phyloP scores from a whole-genome alignment of 2,113 vertebrate genomes.

The Struthidea cinerea region DNA sequence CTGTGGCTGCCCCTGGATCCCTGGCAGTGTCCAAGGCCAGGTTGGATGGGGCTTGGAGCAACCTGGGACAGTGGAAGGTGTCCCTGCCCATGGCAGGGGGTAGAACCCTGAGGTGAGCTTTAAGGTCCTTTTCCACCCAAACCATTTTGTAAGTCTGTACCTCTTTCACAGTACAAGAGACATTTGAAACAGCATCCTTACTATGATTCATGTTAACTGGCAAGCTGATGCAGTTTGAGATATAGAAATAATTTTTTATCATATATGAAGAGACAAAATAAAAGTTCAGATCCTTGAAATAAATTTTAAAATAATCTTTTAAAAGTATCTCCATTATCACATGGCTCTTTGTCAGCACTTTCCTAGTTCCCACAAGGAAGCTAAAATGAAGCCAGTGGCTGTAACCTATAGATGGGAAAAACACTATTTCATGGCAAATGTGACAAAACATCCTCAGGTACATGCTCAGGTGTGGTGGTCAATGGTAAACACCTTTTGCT shows the following conservation, averaged over 20 bases:
- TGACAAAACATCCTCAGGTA: neutral
- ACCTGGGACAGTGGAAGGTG: rapidly evolving
- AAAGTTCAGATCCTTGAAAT: neutral
- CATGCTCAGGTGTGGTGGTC: neutral
- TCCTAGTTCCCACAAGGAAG: neutral
- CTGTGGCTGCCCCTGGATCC: neutral
- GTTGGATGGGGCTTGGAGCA: rapidly evolving
- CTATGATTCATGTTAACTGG: neutral
- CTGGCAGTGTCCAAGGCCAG: neutral
- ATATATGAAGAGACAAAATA: neutral
- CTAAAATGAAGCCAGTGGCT: neutral
- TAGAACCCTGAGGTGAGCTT: rapidly evolving
- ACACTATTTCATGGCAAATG: neutral
- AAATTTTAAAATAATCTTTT: neutral
- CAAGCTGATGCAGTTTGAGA: neutral
- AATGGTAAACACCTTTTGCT: neutral
- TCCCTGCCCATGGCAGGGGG: neutral
- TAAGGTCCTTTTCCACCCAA: neutral
- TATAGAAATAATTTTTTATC: neutral
- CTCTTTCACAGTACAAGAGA: neutral
- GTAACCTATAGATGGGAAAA: neutral
- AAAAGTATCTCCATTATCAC: neutral
- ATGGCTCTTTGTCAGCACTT: neutral
- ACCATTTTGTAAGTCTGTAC: neutral
- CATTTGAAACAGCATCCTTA: neutral